Percentiles rank a stretch among this genome's conserved stretches.
Conservation (phyloP, 2,113 vertebrate species). For the Corythornis vintsioides region DNA sequence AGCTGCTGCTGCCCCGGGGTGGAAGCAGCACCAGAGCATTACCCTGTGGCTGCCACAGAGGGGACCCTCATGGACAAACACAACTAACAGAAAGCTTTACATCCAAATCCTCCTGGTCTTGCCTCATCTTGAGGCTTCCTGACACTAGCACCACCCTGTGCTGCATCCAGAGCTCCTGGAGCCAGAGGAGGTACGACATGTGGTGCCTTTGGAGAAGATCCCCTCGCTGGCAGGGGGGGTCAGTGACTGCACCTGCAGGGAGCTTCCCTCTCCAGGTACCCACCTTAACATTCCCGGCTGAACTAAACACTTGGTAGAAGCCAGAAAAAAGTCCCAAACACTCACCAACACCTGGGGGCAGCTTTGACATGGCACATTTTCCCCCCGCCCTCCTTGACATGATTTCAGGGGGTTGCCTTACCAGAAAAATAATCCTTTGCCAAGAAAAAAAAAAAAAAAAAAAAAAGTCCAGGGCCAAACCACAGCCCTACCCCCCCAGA, state of each 20-base stretch:
- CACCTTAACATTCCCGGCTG: rapidly evolving
- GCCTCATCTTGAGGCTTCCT: not conserved
- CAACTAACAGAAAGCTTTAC: not conserved
- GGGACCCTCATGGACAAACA: not conserved
- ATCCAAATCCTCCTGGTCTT: not conserved
- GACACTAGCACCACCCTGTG: not conserved
- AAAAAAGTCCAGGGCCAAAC: not conserved
- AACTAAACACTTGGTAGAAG: not conserved
- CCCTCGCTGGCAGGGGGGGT: not conserved
- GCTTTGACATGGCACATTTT: not conserved
- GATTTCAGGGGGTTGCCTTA: not conserved
- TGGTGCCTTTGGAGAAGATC: rapidly evolving
- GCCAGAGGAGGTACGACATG: not conserved
- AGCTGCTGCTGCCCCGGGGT: not conserved
- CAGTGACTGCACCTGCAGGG: rapidly evolving
- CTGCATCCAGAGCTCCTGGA: not conserved
- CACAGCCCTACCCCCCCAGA: not conserved
- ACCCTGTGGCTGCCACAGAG: rapidly evolving
- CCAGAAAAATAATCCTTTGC: not conserved
- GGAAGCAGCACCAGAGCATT: not conserved
- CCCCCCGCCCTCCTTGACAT: not conserved
- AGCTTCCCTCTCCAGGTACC: not conserved
- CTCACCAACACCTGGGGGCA: not conserved
- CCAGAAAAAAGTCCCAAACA: not conserved
- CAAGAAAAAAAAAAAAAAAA: not conserved